Conservation (phyloP, 2,113 vertebrate species). For the Argyrosomus japonicus region DNA sequence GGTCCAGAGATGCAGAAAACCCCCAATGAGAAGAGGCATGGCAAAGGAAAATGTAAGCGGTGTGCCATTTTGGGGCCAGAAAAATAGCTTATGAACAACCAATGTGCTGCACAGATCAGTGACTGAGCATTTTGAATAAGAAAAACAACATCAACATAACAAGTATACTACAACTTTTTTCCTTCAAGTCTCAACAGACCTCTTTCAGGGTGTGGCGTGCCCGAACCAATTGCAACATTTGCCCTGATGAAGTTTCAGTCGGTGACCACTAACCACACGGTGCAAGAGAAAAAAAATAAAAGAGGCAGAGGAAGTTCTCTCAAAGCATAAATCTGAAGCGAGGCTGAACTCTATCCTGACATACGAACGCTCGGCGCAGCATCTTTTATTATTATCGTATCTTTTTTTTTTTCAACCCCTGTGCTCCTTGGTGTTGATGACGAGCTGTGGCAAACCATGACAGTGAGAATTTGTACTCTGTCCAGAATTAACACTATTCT, state of each 20-base stretch:
- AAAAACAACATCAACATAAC: too few species aligned
- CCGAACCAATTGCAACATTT: slow-evolving; percentile 34
- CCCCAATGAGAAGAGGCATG: background rate
- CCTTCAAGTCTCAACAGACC: background rate
- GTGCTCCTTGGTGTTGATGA: background rate
- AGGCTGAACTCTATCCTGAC: background rate
- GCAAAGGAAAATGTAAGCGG: background rate
- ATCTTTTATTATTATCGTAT: background rate
- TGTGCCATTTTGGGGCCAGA: background rate
- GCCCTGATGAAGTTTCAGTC: background rate
- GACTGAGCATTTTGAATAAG: too few species aligned
- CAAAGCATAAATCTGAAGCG: background rate
- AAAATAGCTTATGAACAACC: background rate
- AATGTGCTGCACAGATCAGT: background rate
- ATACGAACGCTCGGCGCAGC: background rate
- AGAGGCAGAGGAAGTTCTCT: slow-evolving; percentile 23
- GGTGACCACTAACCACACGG: slow-evolving; percentile 34
- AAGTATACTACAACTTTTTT: background rate
- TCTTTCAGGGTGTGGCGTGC: background rate
- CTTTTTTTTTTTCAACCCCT: background rate
- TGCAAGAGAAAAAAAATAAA: background rate
- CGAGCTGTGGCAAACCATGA: background rate
- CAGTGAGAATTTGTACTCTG: background rate
- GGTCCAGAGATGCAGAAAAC: background rate
- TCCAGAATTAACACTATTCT: background rate